Evolutionary conservation across 2,797 vertebrate genomes (phyloP), one percentile per base, ranked within the genome.

Genomic region (Oreochromis grahami): DNA sequence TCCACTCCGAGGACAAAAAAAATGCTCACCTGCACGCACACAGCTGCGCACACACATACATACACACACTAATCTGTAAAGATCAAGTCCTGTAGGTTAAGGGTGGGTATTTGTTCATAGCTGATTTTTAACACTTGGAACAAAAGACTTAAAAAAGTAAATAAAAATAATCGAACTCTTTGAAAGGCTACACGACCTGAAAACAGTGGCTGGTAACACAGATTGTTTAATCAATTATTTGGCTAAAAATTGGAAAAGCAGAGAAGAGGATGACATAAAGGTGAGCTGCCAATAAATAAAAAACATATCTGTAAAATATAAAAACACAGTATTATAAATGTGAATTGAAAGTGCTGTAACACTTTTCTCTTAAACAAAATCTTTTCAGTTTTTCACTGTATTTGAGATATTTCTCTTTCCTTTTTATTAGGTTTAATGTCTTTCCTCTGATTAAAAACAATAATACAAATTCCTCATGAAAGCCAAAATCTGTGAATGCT

Each of bases 1-100:
- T 89, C 86, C 88, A 91, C 92, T 93, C 89, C 83, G 85, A 91
- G 84, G 85, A 60, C 29, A 21, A 21, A 60, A 92, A 88, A 82
- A 83, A 29, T 48, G 29, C 89, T 90, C 87, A 93, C 90, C 87
- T 92, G 90, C 82, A 32, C 80, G 5, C 76, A 51, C 85, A 80
- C 81, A 82, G 26, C 41, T 76, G 60, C 12, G 26, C 17, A 12
- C 48, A 72, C 86, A 65, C 41, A 38, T 50, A 55, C 45, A 41
- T 34, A 15, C n/a, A 48, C 51, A 50, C 43, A 63, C 15, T 60
- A 34, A 89, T 80, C 56, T 83, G 72, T 72, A 70, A 48, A 38
- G 32, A 84, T 68, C 45, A 83, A 91, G 82, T 84, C 84, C 82
- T 81, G 79, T 87, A 84, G 86, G 83, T 90, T 84, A 83, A 52